A percentile compares a stretch with the other conserved stretches of the same genome.
These are phyloP conservation scores for Ara ararauna DNA, from an alignment of 2,797 vertebrate genomes.

Conservation along the genomic window DNA sequence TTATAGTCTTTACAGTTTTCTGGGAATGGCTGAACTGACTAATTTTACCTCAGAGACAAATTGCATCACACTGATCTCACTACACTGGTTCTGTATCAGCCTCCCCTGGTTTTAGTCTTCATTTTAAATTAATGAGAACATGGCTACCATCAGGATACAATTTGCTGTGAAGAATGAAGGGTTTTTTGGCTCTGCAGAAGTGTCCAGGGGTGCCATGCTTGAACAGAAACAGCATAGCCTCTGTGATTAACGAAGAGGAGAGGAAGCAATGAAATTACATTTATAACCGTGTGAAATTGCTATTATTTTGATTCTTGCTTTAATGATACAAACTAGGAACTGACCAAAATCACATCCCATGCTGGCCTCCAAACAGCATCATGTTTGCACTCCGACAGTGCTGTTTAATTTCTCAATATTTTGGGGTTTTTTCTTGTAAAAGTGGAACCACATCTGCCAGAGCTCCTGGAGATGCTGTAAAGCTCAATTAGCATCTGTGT, in stretches of 20 bases:
- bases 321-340: neutral
- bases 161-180: neutral
- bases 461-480: neutral
- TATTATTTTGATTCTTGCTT: slow-evolving; percentile 1
- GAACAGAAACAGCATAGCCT: neutral
- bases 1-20: slow-evolving; percentile 10
- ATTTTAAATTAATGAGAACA: neutral
- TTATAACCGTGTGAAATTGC: neutral
- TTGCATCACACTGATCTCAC: slow-evolving; percentile 2
- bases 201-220: neutral
- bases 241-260: neutral
- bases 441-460: neutral
- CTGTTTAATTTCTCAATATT: neutral
- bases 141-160: neutral
- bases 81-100: neutral
- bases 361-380: neutral
- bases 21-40: neutral
- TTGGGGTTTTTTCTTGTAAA: neutral
- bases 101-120: slow-evolving; percentile 5
- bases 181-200: neutral
- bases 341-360: neutral
- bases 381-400: neutral
- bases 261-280: neutral
- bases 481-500: neutral
- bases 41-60: slow-evolving; percentile 42